Conservation (phyloP, 35 echinoderm and acorn worm genomes). For the Stichopus chloronotus region DNA sequence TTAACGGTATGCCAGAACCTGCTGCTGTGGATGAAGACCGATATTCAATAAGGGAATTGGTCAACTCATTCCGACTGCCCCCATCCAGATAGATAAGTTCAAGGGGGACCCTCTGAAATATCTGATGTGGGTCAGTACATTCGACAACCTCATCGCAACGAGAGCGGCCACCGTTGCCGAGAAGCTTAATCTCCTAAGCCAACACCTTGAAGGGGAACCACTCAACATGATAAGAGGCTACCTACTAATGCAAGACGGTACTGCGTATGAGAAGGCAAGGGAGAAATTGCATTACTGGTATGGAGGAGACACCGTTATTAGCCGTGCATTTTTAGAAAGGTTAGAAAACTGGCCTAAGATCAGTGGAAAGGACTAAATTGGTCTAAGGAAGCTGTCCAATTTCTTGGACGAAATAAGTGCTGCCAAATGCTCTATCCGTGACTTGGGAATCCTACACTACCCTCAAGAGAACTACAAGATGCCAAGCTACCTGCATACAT, state of each 20-base stretch:
- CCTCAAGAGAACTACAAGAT: conserved; percentile 74
- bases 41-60: not conserved
- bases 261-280: no score
- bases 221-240: conserved; percentile 36
- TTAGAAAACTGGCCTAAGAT: conserved; percentile 54
- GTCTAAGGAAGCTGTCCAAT: conserved; percentile 1
- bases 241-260: conserved; percentile 38
- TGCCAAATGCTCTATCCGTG: no score
- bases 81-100: no score
- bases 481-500: conserved; percentile 76
- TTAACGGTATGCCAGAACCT: not conserved
- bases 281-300: no score
- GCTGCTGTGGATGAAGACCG: not conserved
- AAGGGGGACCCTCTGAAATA: no score
- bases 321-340: no score
- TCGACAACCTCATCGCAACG: no score
- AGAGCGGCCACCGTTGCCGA: no score
- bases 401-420: no score
- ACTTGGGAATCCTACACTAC: conserved; percentile 68
- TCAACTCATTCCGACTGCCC: no score
- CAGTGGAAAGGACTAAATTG: not conserved
- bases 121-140: no score
- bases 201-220: conserved; percentile 17
- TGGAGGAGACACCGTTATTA: not conserved
- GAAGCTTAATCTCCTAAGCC: no score